Percentiles rank a stretch among this genome's conserved stretches.
These are phyloP conservation scores for Clivina fossor DNA, from an alignment of 2,888 invertebrate genomes.

Conservation along the genomic window DNA sequence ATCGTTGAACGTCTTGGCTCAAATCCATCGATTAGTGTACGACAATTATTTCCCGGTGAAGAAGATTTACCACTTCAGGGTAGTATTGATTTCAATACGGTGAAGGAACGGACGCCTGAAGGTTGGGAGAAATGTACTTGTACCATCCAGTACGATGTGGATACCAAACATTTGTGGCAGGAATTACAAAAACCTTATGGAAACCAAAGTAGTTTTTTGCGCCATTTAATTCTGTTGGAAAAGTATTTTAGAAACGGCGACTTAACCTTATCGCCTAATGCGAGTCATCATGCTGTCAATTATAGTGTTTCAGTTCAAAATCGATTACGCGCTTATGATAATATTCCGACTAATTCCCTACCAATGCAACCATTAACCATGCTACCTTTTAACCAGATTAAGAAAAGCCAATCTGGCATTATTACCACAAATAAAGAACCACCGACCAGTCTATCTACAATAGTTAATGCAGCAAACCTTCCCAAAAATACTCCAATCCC, in stretches of 20 bases:
- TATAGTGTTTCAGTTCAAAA: conserved; percentile 82
- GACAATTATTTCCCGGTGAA: conserved; percentile 80
- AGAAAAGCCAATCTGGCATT: conserved; percentile 46
- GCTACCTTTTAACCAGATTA: conserved; percentile 47
- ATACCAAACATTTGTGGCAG: conserved; percentile 80
- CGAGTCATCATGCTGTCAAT: conserved; percentile 71
- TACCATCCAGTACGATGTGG: conserved; percentile 77
- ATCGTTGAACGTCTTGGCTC: conserved; percentile 70
- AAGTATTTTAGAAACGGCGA: conserved; percentile 84
- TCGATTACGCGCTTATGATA: conserved; percentile 75
- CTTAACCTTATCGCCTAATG: conserved; percentile 70
- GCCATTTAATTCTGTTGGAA: conserved; percentile 78
- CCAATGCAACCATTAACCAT: conserved; percentile 48
- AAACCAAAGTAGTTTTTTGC: conserved; percentile 81
- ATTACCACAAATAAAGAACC: conserved; percentile 42
- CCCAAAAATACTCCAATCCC: conserved; percentile 50
- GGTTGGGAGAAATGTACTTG: conserved; percentile 83
- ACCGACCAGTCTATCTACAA: conserved; percentile 16
- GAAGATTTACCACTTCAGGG: conserved; percentile 79
- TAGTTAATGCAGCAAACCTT: conserved; percentile 48
- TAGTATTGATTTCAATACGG: conserved; percentile 72
- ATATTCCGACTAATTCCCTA: conserved; percentile 52
- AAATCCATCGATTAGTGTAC: conserved; percentile 80
- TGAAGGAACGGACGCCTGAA: conserved; percentile 74
- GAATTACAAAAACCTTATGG: conserved; percentile 84